Conservation (phyloP, 2,113 vertebrate genomes). For the Aramus guarauna region DNA sequence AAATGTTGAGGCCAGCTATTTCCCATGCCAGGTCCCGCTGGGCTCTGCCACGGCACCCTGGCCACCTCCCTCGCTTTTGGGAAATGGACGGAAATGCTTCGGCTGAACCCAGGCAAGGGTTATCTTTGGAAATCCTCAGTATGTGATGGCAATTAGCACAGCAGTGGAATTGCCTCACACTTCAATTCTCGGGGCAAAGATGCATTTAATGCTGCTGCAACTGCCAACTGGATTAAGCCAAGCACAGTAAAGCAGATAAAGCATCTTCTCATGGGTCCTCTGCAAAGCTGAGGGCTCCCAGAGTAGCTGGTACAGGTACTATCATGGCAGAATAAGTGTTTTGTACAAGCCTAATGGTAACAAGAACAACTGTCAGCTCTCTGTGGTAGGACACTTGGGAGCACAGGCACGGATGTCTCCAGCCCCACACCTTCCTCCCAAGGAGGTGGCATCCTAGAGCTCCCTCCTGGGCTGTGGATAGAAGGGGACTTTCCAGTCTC, state of each 20-base stretch:
- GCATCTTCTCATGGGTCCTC: background rate
- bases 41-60: background rate
- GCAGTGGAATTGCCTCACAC: background rate
- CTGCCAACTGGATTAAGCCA: slow-evolving; percentile 13
- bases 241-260: background rate
- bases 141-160: background rate
- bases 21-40: background rate
- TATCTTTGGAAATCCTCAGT: background rate
- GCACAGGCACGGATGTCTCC: background rate
- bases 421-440: background rate
- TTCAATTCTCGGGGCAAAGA: background rate
- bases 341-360: background rate
- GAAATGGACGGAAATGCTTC: background rate
- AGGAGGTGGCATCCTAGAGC: background rate
- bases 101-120: background rate
- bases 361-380: background rate
- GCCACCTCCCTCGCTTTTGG: background rate
- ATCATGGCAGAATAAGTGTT: background rate
- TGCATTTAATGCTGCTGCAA: background rate
- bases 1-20: background rate
- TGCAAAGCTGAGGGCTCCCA: background rate
- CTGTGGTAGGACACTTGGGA: background rate
- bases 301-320: background rate
- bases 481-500: background rate
- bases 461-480: background rate